Base-by-base conservation (phyloP, 2,888 invertebrate genomes). In the Leucophora obtusa region DNA sequence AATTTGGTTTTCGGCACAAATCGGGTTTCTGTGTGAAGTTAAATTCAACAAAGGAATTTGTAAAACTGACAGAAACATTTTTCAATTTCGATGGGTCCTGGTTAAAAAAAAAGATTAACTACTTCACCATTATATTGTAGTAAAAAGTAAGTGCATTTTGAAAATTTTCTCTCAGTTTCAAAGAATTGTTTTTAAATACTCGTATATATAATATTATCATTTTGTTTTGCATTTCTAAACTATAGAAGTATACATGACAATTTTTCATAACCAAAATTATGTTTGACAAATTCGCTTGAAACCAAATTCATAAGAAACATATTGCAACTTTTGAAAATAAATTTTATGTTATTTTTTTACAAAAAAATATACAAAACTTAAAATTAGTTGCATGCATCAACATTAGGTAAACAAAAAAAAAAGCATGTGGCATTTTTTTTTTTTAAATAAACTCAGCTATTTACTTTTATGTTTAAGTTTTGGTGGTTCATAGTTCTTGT, bases 241-340 rank as follows among this genome's bases (percentile, higher is more conserved):
- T 35, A 10, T 5, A 35, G 2, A 24, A 24, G 24, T 24, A 24
- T 38, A 14, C 6, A 38, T 38, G 38, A 38, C 10, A 38, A 3
- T 6, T 28, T 28, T 28, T 7, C 28, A 8, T 38, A 38, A 11
- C 38, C 38, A 38, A 38, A 38, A 38, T 38, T 38, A 11, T 38
- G 11, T 38, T 38, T 38, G 38, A 38, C 38, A 38, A 38, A 38
- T 38, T 38, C 4, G 11, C 38, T 38, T 11, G 38, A 38, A 38
- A 11, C 14, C 14, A 38, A 11, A 73, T 50, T 65, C 51, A 7
- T 24, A 10, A 59, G 11, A 58, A 58, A 58, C 1, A 59, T 35
- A 6, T 38, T 65, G 60, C 65, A 77, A 72, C 72, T 60, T 28
- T 65, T 51, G 38, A 9, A 74, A 43, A 53, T 17, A 65, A 74